A percentile compares a stretch with the other conserved stretches of the same genome.
These are phyloP conservation scores for Hypomesus transpacificus DNA, from an alignment of 2,113 vertebrate species.

Conservation along the genomic window DNA sequence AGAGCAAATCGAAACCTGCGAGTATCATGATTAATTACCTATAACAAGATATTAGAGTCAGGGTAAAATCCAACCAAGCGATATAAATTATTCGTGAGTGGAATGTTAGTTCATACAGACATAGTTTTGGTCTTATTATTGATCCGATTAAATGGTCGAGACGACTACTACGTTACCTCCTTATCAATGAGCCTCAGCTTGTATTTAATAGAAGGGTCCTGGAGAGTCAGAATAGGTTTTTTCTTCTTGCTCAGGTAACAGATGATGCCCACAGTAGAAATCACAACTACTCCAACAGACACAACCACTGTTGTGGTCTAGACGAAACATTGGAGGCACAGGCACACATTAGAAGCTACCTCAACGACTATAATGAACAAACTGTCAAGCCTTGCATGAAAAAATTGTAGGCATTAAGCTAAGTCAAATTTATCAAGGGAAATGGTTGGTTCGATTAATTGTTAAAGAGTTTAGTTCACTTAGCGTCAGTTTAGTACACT, in stretches of 20 bases:
- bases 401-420: no score
- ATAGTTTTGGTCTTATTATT: background rate
- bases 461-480: no score
- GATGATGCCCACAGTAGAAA: conserved; percentile 59
- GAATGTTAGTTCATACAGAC: background rate
- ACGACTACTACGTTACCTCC: conserved; percentile 49
- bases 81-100: no score
- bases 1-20: conserved; percentile 71
- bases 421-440: no score
- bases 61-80: background rate
- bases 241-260: conserved; percentile 60
- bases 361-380: background rate
- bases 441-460: no score
- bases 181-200: conserved; percentile 68
- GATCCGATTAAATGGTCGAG: no score
- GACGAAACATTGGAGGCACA: background rate
- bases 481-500: no score
- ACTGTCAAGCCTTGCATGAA: background rate
- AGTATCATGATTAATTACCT: conserved; percentile 72
- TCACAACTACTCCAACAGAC: conserved; percentile 63
- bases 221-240: conserved; percentile 51
- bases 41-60: background rate
- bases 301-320: conserved; percentile 54
- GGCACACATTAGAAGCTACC: background rate
- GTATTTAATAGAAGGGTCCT: conserved; percentile 68